Base-by-base conservation (phyloP, 2,888 invertebrate species). In the Penaeus monodon region DNA sequence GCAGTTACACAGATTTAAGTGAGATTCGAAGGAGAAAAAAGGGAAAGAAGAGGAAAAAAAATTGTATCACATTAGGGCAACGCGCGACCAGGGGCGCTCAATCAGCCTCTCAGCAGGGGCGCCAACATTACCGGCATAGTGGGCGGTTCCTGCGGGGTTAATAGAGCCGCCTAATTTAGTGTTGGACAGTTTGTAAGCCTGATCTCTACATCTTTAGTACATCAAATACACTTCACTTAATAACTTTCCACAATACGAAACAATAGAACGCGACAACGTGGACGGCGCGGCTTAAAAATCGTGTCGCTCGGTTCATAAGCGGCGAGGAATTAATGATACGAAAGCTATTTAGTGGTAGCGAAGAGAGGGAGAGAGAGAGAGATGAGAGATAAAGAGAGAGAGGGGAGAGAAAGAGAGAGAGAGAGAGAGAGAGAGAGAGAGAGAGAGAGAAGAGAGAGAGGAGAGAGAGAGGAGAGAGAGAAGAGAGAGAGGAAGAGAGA, bases 61-160 rank as follows among this genome's bases (percentile, higher is more conserved):
- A 44, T 14, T 33, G n/a, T 68, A 27, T 68, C 68, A 27, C 68
- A 68, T 68, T 68, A 68, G 38, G 83, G 44, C 33, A 33, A 22
- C 63, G 76, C 24, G 83, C 63, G 76, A 64, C 49, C 27, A 65
- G 33, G 20, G 29, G 83, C 81, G 68, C 70, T 84, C 84, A 84
- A 84, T 84, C 84, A 84, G 68, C 29, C 66, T 44, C 84, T 17
- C 84, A 78, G 84, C 84, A 68, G 84, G 84, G 78, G 78, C 10
- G 84, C 78, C 84, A 84, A 78, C 84, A 84, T 78, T 78, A 84
- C 84, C 77, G 78, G 63, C 78, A 57, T 44, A n/a, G 66, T 78
- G 78, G 66, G 68, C 29, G 84, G 64, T 57, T 68, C 78, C 84
- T 68, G 84, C 68, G 70, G 84, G 20, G 78, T 68, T 78, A 84